Evolutionary conservation across 2,797 vertebrate genomes (phyloP).

Genomic region (Falco berigora): DNA sequence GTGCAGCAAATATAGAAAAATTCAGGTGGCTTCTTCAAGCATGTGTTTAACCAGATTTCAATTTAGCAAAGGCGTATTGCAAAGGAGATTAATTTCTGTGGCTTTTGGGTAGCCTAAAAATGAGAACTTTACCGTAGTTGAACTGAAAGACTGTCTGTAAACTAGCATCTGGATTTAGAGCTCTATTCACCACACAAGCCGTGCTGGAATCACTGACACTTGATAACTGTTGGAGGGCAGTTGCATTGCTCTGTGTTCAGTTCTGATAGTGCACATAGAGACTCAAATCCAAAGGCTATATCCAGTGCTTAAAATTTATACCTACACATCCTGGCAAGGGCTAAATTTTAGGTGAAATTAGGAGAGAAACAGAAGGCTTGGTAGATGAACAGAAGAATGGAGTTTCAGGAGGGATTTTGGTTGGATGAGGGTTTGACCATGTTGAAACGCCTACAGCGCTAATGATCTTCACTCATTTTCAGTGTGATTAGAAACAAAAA

Average conservation of each 20-base stretch:
- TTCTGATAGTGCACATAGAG: not conserved
- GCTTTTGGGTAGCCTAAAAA: not conserved
- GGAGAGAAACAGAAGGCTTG: not conserved
- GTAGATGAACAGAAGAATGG: not conserved
- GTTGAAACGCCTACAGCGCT: not conserved
- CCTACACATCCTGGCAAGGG: not conserved
- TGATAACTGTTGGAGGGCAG: not conserved
- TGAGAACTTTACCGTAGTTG: not conserved
- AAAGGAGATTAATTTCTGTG: not conserved
- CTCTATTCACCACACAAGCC: not conserved
- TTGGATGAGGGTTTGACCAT: not conserved
- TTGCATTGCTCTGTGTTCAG: not conserved
- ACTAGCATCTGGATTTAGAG: constrained; percentile 3
- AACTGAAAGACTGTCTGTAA: not conserved
- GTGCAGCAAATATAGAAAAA: not conserved
- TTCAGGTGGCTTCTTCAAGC: not conserved
- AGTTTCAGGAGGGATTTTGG: not conserved
- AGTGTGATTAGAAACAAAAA: not conserved
- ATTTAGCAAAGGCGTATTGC: not conserved
- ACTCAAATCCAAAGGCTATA: not conserved
- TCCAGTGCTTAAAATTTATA: not conserved
- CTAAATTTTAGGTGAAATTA: not conserved
- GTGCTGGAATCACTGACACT: not conserved
- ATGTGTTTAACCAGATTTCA: not conserved
- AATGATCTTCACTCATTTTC: not conserved